Conservation (phyloP, 2,797 vertebrate species). For the Acestrorhynchus altus region DNA sequence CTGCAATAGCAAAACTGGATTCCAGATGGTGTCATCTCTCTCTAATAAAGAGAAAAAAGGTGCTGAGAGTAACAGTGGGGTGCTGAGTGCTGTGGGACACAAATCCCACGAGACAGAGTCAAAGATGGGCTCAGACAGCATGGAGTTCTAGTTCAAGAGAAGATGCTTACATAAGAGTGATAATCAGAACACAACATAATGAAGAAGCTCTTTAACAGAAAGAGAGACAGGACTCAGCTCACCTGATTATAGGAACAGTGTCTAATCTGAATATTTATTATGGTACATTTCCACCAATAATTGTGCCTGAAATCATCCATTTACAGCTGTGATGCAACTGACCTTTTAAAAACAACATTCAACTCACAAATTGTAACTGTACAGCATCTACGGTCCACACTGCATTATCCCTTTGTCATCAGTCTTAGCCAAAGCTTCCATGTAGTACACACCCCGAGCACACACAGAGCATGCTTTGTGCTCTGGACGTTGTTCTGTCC, state of each 20-base stretch:
- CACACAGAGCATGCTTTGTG: conserved; percentile 16
- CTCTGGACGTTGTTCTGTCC: not conserved
- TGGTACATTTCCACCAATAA: not conserved
- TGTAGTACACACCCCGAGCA: not conserved
- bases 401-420: not conserved
- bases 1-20: not conserved
- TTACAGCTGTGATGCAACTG: not conserved
- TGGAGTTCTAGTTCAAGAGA: not conserved
- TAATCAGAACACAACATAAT: not conserved
- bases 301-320: not conserved
- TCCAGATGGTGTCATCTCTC: not conserved
- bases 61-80: not conserved
- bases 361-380: too few species aligned
- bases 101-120: not conserved
- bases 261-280: not conserved
- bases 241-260: not conserved
- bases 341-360: not conserved
- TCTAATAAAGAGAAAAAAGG: not conserved
- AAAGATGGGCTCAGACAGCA: not conserved
- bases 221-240: not conserved
- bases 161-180: not conserved
- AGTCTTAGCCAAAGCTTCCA: not conserved
- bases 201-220: not conserved
- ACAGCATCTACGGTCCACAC: not conserved
- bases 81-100: not conserved